Conservation (phyloP, 1,140 invertebrate species). For the Papilio machaon region DNA sequence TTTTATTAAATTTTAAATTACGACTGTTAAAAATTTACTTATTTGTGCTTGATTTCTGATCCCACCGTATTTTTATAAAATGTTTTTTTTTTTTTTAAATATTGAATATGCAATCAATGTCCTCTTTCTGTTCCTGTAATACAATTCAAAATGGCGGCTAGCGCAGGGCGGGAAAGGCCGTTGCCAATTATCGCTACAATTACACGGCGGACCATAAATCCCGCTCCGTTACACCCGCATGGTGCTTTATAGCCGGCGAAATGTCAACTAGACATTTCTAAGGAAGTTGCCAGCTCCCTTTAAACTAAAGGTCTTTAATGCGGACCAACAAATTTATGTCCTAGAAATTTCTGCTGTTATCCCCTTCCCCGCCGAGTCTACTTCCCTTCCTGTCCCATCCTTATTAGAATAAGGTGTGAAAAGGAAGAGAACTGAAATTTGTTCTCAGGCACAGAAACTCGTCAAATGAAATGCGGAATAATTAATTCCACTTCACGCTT, state of each 20-base stretch:
- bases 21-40: background rate
- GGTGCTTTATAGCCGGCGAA: constrained; percentile 28
- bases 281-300: constrained; percentile 10
- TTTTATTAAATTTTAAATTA: background rate
- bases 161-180: constrained; percentile 16
- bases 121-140: background rate
- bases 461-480: too few relatives aligned
- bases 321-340: background rate
- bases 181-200: constrained; percentile 35
- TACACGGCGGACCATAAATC: constrained; percentile 32
- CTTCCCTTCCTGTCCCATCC: too few relatives aligned
- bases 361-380: too few relatives aligned
- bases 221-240: constrained; percentile 28
- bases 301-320: background rate
- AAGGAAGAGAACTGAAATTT: too few relatives aligned
- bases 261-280: constrained; percentile 35
- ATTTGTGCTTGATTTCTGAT: too few relatives aligned
- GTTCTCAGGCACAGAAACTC: too few relatives aligned
- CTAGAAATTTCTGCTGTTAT: background rate
- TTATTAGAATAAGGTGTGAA: too few relatives aligned
- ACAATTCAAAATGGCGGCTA: constrained; percentile 29
- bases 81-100: background rate
- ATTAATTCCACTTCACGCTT: too few relatives aligned
- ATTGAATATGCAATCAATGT: too few relatives aligned
- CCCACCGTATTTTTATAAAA: background rate